A percentile compares a stretch with the other conserved stretches of the same genome.
phyloP scores from a whole-genome alignment of 1,140 invertebrate species.

The Magallana gigas region DNA sequence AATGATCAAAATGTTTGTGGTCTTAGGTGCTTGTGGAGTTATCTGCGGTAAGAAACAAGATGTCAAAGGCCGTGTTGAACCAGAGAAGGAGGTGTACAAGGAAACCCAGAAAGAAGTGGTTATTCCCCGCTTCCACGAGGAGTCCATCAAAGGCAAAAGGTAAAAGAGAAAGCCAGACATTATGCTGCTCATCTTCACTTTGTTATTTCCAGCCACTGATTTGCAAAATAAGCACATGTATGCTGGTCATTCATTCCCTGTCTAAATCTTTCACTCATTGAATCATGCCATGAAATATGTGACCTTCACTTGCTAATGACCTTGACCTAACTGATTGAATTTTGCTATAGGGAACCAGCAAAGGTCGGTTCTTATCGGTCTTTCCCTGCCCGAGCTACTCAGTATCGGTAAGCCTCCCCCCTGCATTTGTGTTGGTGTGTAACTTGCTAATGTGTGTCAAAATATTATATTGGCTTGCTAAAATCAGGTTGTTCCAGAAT shows the following conservation, averaged over 20 bases:
- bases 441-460: background rate
- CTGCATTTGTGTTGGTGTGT: background rate
- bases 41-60: slow-evolving; percentile 51
- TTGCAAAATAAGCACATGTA: too few relatives aligned
- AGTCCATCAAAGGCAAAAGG: slow-evolving; percentile 37
- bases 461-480: background rate
- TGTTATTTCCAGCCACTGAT: too few relatives aligned
- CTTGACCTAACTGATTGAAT: background rate
- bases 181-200: too few relatives aligned
- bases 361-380: slow-evolving; percentile 10
- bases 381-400: background rate
- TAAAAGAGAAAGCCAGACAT: background rate
- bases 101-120: slow-evolving; percentile 41
- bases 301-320: slow-evolving; percentile 13
- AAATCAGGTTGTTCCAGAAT: too few relatives aligned
- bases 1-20: too few relatives aligned
- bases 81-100: slow-evolving; percentile 47
- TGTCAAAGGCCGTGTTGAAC: slow-evolving; percentile 38
- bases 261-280: too few relatives aligned
- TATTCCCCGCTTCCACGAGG: slow-evolving; percentile 50
- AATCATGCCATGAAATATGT: background rate
- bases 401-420: slow-evolving; percentile 15
- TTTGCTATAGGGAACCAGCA: slow-evolving; percentile 36
- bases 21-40: slow-evolving; percentile 33
- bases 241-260: too few relatives aligned